These are phyloP conservation scores for Hoplias malabaricus DNA, from an alignment of 2,113 vertebrate genomes.

Conservation along the genomic window DNA sequence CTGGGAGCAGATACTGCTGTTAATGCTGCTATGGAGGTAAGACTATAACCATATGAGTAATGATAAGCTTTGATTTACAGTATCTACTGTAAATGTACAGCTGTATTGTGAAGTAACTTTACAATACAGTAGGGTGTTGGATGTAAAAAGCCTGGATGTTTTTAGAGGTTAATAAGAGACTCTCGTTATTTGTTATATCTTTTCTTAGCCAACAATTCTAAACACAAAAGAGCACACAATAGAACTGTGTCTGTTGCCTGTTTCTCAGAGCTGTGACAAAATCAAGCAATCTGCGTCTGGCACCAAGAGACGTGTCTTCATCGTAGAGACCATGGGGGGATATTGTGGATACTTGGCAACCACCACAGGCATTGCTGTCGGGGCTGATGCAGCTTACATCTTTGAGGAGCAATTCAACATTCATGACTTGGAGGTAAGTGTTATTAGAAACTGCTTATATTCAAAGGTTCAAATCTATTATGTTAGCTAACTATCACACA, in stretches of 20 bases:
- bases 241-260: background rate
- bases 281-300: constrained; percentile 95
- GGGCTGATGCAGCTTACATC: constrained; percentile 91
- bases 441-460: too few relatives aligned
- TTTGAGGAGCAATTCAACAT: constrained; percentile 88
- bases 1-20: constrained; percentile 92
- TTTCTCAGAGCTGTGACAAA: constrained; percentile 86
- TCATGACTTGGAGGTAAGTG: constrained; percentile 82
- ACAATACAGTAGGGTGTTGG: too few relatives aligned
- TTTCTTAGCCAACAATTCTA: too few relatives aligned
- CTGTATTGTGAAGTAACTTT: too few relatives aligned
- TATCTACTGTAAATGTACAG: too few relatives aligned
- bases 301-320: constrained; percentile 93
- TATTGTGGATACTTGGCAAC: constrained; percentile 95
- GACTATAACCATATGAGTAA: background rate
- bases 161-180: too few relatives aligned
- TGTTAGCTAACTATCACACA: too few relatives aligned
- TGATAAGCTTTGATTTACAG: too few relatives aligned
- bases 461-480: background rate
- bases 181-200: too few relatives aligned
- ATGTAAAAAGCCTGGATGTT: too few relatives aligned
- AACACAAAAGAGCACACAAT: too few relatives aligned
- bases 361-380: constrained; percentile 86
- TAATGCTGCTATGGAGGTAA: constrained; percentile 95
- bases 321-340: constrained; percentile 95